A percentile compares a stretch with the other conserved stretches of the same genome.
Conservation (phyloP, 2,888 invertebrate genomes). For the Pseudococcus longispinus region DNA sequence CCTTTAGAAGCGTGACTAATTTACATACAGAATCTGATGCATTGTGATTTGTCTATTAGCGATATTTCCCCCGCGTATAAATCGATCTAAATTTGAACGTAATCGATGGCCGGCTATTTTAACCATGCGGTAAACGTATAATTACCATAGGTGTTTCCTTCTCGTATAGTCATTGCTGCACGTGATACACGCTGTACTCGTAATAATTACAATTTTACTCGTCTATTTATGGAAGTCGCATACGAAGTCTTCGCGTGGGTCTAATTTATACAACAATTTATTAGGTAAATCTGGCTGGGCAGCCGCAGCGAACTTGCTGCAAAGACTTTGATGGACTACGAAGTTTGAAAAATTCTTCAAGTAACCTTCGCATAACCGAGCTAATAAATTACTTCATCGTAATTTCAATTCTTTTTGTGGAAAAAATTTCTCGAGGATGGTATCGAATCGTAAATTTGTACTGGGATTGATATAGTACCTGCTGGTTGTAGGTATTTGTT, state of each 20-base stretch:
- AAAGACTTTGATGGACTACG: not conserved
- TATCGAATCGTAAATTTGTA: not conserved
- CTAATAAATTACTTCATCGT: not conserved
- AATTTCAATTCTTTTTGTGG: not conserved
- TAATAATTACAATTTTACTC: conserved; percentile 2
- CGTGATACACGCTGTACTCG: not conserved
- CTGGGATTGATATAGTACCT: not conserved
- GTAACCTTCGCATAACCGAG: not conserved
- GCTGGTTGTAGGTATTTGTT: not conserved
- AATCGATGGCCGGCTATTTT: not conserved
- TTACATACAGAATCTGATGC: not conserved
- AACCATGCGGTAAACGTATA: not conserved
- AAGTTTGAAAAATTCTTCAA: not conserved
- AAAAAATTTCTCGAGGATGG: not conserved
- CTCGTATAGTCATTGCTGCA: not conserved
- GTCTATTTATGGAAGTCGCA: conserved; percentile 38
- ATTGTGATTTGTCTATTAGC: not conserved
- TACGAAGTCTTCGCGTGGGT: conserved; percentile 42
- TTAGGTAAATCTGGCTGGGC: not conserved
- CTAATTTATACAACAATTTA: conserved; percentile 24
- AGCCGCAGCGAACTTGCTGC: not conserved
- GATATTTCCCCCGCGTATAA: not conserved
- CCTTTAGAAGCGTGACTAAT: not conserved
- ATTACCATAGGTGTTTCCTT: not conserved
- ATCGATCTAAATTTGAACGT: not conserved